Conservation (phyloP, 2,888 invertebrate genomes). For the Bombyx huttoni region DNA sequence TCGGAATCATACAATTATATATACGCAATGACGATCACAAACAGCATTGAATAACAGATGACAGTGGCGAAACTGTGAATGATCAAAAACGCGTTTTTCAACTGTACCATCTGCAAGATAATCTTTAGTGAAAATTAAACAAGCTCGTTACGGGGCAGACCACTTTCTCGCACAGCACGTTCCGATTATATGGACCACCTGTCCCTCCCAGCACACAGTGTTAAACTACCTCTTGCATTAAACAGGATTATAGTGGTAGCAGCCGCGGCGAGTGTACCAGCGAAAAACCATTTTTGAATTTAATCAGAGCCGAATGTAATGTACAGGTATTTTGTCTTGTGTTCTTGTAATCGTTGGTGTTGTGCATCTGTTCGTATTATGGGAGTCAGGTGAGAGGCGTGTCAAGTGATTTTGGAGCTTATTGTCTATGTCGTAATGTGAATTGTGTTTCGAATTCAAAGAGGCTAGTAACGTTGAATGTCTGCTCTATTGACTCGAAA, state of each 20-base stretch:
- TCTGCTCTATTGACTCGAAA: too few species aligned
- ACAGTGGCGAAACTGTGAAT: too few species aligned
- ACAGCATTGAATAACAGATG: too few species aligned
- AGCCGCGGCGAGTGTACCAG: constrained; percentile 16
- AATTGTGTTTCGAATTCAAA: too few species aligned
- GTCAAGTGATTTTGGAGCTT: constrained; percentile 1
- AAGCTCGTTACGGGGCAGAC: constrained; percentile 32
- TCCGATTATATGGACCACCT: constrained; percentile 21
- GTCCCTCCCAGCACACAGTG: constrained; percentile 9
- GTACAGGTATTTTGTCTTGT: constrained; percentile 21
- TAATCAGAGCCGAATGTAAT: constrained; percentile 25
- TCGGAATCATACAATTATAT: too few species aligned
- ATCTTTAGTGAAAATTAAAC: constrained; percentile 37
- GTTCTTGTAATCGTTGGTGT: constrained; percentile 18
- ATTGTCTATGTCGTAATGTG: too few species aligned
- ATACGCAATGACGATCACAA: too few species aligned
- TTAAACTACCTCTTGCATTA: constrained; percentile 14
- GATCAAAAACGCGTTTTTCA: not conserved
- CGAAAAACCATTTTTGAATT: constrained; percentile 30
- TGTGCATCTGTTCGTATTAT: constrained; percentile 15
- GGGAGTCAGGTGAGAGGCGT: constrained; percentile 28
- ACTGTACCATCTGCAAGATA: constrained; percentile 14
- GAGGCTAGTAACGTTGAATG: too few species aligned
- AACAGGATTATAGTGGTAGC: constrained; percentile 19
- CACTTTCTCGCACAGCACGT: constrained; percentile 37